Evolutionary conservation across 1,140 invertebrate genomes (phyloP), one percentile per base, ranked within the genome.

Genomic region (Campoletis sonorensis): DNA sequence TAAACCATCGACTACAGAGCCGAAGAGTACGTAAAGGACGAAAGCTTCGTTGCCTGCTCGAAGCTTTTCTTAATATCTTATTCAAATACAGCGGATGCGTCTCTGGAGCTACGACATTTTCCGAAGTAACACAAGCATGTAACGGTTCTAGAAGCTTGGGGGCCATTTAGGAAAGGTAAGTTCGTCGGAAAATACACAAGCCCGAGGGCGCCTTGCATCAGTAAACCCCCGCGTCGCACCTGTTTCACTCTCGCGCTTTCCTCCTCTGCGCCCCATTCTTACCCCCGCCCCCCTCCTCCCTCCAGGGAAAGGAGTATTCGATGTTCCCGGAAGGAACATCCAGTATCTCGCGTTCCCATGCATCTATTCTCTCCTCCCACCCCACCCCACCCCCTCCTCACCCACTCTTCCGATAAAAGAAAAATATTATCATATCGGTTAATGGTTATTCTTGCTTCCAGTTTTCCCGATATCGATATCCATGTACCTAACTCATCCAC

Each of bases 51-150:
- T 61, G 26, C 76, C n/a, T 45, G 40, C 40, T 67, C 61, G 33
- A 78, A 78, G 76, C 76, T 78, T 78, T 78, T 67, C 76, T 70
- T 78, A 78, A 78, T 78, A 78, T 78, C 76, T 78, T 78, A 78
- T 78, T 78, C 76, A 78, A 78, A 78, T 78, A 78, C 67, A 21
- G 76, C 58, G 54, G 76, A 78, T 78, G 76, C 58, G 58, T 77
- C 73, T 58, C 40, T 11, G 27, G 30, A 33, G 73, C 51, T 75
- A 45, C 58, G 61, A 78, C 76, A 67, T 78, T 78, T 78, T 45
- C 54, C 76, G 58, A 64, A 78, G 76, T 78, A 45, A 40, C 58
- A 64, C 51, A 78, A 78, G 58, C 76, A 78, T 78, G 61, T 45
- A 78, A 78, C 58, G 67, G 4, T 16, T 70, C 67, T 27, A 15